phyloP scores from a whole-genome alignment of 1,140 invertebrate genomes.

The Saxidomus purpurata region DNA sequence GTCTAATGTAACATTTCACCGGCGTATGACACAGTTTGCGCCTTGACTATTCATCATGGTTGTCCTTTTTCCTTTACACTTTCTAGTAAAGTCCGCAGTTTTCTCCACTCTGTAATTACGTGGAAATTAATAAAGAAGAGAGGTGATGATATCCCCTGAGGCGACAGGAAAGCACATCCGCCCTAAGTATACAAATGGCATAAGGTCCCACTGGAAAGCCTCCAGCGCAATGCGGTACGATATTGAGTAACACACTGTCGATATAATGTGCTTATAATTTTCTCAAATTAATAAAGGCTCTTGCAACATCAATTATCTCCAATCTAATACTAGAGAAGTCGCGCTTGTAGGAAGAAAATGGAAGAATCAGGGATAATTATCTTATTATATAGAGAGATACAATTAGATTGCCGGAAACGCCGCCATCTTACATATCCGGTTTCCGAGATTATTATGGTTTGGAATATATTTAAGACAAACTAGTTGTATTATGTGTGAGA shows the following conservation, averaged over 20 bases:
- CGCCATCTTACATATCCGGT: slow-evolving; percentile 38
- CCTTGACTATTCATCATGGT: slow-evolving; percentile 16
- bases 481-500: not conserved
- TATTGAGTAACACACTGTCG: slow-evolving; percentile 48
- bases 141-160: not conserved
- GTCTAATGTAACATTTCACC: not conserved
- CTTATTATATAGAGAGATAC: slow-evolving; percentile 29
- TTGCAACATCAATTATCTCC: slow-evolving; percentile 51
- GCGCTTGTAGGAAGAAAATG: slow-evolving; percentile 26
- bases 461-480: not conserved
- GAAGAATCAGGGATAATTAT: slow-evolving; percentile 18
- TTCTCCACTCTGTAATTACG: slow-evolving; percentile 47
- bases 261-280: slow-evolving; percentile 53
- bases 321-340: slow-evolving; percentile 25
- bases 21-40: not conserved
- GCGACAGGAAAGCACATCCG: slow-evolving; percentile 30
- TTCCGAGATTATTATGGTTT: not conserved
- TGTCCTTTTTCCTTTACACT: not conserved
- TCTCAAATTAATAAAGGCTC: slow-evolving; percentile 55
- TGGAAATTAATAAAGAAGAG: slow-evolving; percentile 33
- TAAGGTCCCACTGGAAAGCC: slow-evolving; percentile 1
- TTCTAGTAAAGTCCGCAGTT: slow-evolving; percentile 21
- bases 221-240: slow-evolving; percentile 8
- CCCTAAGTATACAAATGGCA: slow-evolving; percentile 51
- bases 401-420: slow-evolving; percentile 41